Evolutionary conservation across 2,113 vertebrate species (phyloP), one percentile per base, ranked within the genome.

Genomic region (Leptocoma aspasia): DNA sequence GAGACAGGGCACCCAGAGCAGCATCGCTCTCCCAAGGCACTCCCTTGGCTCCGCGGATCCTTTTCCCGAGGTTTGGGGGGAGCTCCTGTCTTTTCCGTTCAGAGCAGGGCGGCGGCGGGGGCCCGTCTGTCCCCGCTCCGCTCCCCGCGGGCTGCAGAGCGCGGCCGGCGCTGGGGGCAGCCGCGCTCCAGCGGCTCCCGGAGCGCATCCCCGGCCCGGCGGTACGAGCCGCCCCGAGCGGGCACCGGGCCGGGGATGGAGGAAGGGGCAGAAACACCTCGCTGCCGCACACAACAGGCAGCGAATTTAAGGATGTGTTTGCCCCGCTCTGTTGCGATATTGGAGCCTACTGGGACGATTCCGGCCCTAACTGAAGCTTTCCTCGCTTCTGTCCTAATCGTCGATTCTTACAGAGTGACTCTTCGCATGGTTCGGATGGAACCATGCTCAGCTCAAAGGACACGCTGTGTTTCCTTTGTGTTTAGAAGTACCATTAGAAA

Each of bases 271-370:
- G 5, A 50, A 52, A 22, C 50, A 7, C 3, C n/a, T 61, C 13
- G 1, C 57, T 17, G 26, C 10, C 39, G 5, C 4, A 53, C 47
- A 8, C 71, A 3, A 5, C 0, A 6, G 9, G 30, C 53, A 23
- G 86, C 9, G 4, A 47, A 12, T 10, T 22, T 16, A 28, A 27
- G 56, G 44, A 15, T 26, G 3, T 9, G 28, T 15, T 31, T 27
- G 12, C 12, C 11, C 31, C 1, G 0, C 16, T 11, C 15, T 18
- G 21, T 4, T 15, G 33, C 1, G 5, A 2, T 42, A 4, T 1
- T 15, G 12, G 49, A 85, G 31, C 21, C 24, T 39, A 2, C 4
- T 4, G 50, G 19, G 42, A 61, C 10, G 0, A 68, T 53, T 52
- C 41, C 1, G 0, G 27, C 21, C 39, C 11, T 4, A 28, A 31